phyloP scores from a whole-genome alignment of 2,888 invertebrate genomes.

The Nemurella pictetii region DNA sequence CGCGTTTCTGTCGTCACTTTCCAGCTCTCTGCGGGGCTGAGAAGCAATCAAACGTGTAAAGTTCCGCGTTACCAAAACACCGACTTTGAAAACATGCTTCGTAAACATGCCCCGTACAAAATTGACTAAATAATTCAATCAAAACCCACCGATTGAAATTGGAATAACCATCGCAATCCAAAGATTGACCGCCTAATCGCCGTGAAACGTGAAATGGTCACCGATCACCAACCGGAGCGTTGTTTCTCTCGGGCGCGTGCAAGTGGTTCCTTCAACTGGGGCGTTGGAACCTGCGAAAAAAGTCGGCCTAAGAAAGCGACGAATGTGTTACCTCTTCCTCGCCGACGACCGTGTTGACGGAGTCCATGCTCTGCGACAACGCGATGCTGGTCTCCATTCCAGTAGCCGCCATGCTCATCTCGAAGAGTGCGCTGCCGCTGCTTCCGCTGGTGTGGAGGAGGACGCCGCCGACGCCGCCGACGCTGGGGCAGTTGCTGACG shows the following conservation, averaged over 20 bases:
- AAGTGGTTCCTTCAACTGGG: too few species aligned
- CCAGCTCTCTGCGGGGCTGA: neutral
- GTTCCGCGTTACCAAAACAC: too few species aligned
- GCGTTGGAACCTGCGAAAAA: neutral
- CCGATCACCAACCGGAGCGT: too few species aligned
- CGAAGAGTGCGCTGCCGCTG: constrained; percentile 46
- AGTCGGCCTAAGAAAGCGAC: neutral
- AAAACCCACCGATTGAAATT: too few species aligned
- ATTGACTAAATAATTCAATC: too few species aligned
- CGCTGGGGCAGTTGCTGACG: constrained; percentile 50
- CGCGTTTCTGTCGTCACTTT: neutral
- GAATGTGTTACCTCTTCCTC: constrained; percentile 89
- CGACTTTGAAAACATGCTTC: too few species aligned
- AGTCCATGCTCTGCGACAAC: constrained; percentile 96
- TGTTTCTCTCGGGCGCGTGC: too few species aligned
- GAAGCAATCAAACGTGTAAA: too few species aligned
- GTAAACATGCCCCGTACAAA: too few species aligned
- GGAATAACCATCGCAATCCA: too few species aligned
- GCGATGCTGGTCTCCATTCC: constrained; percentile 71
- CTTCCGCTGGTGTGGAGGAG: constrained; percentile 52
- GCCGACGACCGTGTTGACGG: constrained; percentile 91
- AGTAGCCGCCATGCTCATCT: constrained; percentile 38
- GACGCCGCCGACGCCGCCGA: constrained; percentile 52
- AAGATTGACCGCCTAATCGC: too few species aligned
- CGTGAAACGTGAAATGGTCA: too few species aligned